Conservation (phyloP, 1,140 invertebrate species). For the Pogonognathellus flavescens region DNA sequence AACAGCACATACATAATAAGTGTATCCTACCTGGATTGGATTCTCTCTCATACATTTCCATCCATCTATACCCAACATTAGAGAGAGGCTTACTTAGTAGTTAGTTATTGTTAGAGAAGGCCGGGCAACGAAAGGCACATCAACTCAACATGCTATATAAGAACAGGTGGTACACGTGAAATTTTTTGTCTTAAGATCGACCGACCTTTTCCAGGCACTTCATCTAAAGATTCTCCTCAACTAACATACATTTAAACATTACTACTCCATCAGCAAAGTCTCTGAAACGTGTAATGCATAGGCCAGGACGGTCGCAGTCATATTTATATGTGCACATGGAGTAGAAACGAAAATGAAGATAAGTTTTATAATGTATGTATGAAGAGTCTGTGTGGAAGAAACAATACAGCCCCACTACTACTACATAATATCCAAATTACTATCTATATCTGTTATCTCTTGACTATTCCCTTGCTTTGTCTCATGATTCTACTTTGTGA, state of each 20-base stretch:
- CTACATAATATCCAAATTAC: constrained; percentile 30
- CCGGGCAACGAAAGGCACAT: neutral
- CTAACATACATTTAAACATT: constrained; percentile 26
- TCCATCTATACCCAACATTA: neutral
- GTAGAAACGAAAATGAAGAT: constrained; percentile 23
- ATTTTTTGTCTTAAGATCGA: constrained; percentile 51
- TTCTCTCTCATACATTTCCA: neutral
- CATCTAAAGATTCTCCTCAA: constrained; percentile 16
- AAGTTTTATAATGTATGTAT: constrained; percentile 42
- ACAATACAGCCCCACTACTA: constrained; percentile 37
- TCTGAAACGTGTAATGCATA: neutral
- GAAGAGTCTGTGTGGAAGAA: neutral
- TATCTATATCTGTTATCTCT: constrained; percentile 15
- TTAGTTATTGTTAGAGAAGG: constrained; percentile 21
- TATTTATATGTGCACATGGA: neutral
- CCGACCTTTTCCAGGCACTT: constrained; percentile 50
- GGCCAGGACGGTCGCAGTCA: neutral
- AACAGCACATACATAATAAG: neutral
- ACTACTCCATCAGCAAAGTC: neutral
- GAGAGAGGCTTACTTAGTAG: constrained; percentile 7
- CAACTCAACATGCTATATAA: constrained; percentile 34
- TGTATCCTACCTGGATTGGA: neutral
- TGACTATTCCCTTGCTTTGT: neutral
- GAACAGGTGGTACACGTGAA: constrained; percentile 59
- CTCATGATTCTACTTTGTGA: constrained; percentile 13